These are phyloP conservation scores for Agriopis aurantiaria DNA, from an alignment of 2,888 invertebrate genomes.

Conservation along the genomic window DNA sequence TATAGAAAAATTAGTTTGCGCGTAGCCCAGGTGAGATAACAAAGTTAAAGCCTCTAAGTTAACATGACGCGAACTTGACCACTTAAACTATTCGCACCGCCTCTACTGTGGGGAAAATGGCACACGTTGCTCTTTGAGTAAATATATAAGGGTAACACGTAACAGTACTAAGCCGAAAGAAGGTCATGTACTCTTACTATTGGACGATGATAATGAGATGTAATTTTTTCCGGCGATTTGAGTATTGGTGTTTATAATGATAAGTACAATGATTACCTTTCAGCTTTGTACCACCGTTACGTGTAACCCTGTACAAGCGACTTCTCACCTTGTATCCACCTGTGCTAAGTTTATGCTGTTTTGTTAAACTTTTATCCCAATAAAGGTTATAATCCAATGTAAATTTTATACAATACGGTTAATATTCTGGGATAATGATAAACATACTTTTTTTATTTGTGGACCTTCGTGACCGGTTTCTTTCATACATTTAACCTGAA, in stretches of 20 bases:
- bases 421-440: neutral
- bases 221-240: too few species aligned
- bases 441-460: too few species aligned
- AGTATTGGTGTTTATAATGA: too few species aligned
- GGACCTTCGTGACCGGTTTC: too few species aligned
- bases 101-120: conserved; percentile 34
- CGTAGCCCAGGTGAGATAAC: conserved; percentile 51
- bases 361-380: neutral
- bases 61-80: conserved; percentile 53
- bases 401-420: neutral
- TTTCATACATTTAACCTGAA: too few species aligned
- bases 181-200: too few species aligned
- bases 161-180: too few species aligned
- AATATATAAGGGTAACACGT: neutral
- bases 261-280: too few species aligned
- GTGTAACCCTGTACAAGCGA: too few species aligned
- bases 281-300: too few species aligned
- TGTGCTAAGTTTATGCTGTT: neutral
- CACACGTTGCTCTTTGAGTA: neutral
- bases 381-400: neutral
- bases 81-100: conserved; percentile 53
- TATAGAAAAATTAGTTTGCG: conserved; percentile 43
- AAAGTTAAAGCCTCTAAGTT: conserved; percentile 51
- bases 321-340: too few species aligned
- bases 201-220: too few species aligned